phyloP scores from a whole-genome alignment of 2,113 vertebrate species.

The Mus spicilegus region DNA sequence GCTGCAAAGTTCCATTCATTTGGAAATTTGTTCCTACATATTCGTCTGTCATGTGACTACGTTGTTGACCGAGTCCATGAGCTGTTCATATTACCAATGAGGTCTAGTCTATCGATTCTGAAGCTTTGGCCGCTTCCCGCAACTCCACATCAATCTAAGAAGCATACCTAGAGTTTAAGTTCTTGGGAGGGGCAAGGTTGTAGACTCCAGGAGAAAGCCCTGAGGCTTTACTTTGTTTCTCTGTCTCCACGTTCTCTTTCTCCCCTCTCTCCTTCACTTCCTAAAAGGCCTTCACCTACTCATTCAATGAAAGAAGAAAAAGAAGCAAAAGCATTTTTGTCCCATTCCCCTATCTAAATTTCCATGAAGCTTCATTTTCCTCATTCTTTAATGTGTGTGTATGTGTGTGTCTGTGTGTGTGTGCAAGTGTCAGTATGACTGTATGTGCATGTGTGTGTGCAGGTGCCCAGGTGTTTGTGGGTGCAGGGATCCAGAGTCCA shows the following conservation, averaged over 20 bases:
- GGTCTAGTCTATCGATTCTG: background rate
- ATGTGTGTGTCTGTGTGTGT: background rate
- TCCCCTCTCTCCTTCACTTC: conserved; percentile 11
- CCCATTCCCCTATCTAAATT: background rate
- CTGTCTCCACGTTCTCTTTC: background rate
- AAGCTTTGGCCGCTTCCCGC: background rate
- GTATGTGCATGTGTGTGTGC: background rate
- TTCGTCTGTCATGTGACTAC: background rate
- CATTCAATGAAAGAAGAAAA: background rate
- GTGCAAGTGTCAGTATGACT: background rate
- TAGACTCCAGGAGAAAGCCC: background rate
- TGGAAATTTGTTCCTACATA: background rate
- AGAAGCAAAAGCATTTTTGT: background rate
- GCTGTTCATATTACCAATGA: background rate
- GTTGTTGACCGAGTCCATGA: background rate
- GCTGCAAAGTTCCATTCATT: background rate
- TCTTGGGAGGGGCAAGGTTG: background rate
- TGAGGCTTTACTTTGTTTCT: background rate
- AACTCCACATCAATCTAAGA: conserved; percentile 27
- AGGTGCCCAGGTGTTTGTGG: background rate
- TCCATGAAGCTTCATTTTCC: background rate
- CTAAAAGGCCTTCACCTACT: background rate
- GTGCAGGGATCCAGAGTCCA: background rate
- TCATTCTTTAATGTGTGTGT: background rate
- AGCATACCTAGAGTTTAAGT: background rate